Percentiles rank a stretch among this genome's conserved stretches.
These are phyloP conservation scores for Ashinkailepas kermadecensis DNA, from an alignment of 2,888 invertebrate species.

Conservation along the genomic window DNA sequence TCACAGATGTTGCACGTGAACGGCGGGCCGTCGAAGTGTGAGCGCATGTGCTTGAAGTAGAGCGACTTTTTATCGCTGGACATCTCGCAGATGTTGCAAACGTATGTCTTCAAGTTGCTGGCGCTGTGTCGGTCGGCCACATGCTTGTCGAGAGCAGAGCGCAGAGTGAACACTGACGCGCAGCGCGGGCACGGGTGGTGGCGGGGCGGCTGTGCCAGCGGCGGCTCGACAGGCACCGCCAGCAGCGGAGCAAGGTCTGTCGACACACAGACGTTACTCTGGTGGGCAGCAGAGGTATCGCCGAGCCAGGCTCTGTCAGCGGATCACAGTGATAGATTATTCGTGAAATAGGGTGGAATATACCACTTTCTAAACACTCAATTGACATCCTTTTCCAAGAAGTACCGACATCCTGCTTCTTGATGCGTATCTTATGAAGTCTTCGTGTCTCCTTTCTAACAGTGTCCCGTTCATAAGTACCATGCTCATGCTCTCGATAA, in stretches of 20 bases:
- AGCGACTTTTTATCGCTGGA: constrained; percentile 26
- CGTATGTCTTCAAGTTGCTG: background rate
- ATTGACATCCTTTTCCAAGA: no score
- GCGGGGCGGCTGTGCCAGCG: background rate
- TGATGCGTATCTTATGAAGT: no score
- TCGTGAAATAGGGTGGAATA: no score
- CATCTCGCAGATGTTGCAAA: constrained; percentile 30
- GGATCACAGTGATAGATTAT: no score
- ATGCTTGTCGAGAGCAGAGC: background rate
- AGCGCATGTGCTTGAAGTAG: constrained; percentile 31
- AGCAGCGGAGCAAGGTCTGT: background rate
- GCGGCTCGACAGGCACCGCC: background rate
- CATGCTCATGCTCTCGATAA: no score
- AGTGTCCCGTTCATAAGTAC: no score
- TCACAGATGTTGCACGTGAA: constrained; percentile 30
- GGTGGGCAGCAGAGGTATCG: no score
- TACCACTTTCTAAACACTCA: no score
- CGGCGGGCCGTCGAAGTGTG: constrained; percentile 32
- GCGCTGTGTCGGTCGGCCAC: background rate
- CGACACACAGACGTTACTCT: background rate
- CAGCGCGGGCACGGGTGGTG: background rate
- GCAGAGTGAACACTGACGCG: background rate
- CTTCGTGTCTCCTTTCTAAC: no score
- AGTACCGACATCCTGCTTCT: no score
- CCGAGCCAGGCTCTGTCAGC: no score